These are phyloP conservation scores for Brachyalestes nurse DNA, from an alignment of 2,797 vertebrate species.

Conservation along the genomic window DNA sequence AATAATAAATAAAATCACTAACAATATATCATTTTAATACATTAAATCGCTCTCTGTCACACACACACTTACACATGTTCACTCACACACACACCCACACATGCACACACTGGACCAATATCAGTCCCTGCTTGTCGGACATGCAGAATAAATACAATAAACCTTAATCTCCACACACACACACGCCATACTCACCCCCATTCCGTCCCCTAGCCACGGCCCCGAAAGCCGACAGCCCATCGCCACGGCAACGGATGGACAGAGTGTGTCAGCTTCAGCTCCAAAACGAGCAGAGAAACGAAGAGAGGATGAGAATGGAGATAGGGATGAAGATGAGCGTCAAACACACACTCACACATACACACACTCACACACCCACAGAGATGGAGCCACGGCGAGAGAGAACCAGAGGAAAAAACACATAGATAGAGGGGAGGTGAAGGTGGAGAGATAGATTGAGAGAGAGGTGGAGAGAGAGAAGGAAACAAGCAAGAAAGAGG, in stretches of 20 bases:
- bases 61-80: too few relatives aligned
- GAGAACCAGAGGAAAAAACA: not conserved
- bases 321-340: slow-evolving; percentile 11
- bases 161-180: slow-evolving; percentile 5
- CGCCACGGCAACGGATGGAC: slow-evolving; percentile 74
- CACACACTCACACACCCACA: slow-evolving; percentile 17
- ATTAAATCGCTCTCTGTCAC: too few relatives aligned
- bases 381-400: not conserved
- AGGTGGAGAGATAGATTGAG: too few relatives aligned
- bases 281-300: not conserved
- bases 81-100: too few relatives aligned
- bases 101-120: too few relatives aligned
- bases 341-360: slow-evolving; percentile 56
- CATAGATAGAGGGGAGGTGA: not conserved
- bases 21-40: too few relatives aligned
- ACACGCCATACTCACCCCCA: slow-evolving; percentile 65
- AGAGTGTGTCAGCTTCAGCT: slow-evolving; percentile 54
- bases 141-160: not conserved
- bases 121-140: too few relatives aligned
- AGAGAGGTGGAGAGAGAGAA: not conserved
- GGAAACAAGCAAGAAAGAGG: slow-evolving; percentile 18
- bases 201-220: slow-evolving; percentile 78
- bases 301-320: slow-evolving; percentile 14
- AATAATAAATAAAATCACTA: not conserved
- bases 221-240: slow-evolving; percentile 84